A percentile compares a stretch with the other conserved stretches of the same genome.
Conservation (phyloP, 2,797 vertebrate species). For the Alectoris magna region DNA sequence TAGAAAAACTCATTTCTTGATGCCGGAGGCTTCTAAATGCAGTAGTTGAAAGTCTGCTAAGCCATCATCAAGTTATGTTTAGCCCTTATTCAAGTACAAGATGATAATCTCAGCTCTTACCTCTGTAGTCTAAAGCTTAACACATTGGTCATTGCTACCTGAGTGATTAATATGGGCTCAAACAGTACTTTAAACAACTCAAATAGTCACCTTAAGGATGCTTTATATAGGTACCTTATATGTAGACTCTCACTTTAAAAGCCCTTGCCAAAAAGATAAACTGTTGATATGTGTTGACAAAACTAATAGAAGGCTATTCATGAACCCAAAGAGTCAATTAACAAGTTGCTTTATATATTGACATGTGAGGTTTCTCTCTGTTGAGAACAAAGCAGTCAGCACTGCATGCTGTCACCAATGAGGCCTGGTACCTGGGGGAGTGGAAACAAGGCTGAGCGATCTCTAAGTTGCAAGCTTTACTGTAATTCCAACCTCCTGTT, state of each 20-base stretch:
- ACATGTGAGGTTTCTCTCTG: background rate
- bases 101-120: background rate
- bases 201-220: background rate
- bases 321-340: background rate
- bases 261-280: background rate
- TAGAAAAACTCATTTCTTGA: background rate
- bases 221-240: background rate
- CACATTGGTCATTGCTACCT: background rate
- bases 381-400: background rate
- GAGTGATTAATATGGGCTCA: background rate
- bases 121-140: background rate
- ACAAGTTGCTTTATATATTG: background rate
- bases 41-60: background rate
- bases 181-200: background rate
- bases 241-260: background rate
- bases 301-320: background rate
- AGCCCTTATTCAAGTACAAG: background rate
- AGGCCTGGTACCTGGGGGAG: background rate
- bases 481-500: background rate
- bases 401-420: background rate
- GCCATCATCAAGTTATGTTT: background rate
- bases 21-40: background rate
- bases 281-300: background rate
- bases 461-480: background rate
- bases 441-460: background rate